Conservation (phyloP, 2,888 invertebrate genomes). For the Aquatica leii region DNA sequence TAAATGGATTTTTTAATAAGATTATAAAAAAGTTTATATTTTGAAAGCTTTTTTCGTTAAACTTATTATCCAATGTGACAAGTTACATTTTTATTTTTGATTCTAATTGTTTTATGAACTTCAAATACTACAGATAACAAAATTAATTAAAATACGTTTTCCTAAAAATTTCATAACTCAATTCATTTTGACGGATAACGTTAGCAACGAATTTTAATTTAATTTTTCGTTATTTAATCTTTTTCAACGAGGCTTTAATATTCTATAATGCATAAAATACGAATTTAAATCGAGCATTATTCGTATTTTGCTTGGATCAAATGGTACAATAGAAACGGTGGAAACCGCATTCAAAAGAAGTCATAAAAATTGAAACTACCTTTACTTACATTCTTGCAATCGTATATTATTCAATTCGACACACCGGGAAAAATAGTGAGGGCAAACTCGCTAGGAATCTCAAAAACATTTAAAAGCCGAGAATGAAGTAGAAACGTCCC, state of each 20-base stretch:
- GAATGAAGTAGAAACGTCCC: conserved; percentile 33
- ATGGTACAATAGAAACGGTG: conserved; percentile 28
- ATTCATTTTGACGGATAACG: too few relatives aligned
- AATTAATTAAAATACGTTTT: conserved; percentile 26
- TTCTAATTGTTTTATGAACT: conserved; percentile 31
- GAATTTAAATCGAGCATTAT: conserved; percentile 24
- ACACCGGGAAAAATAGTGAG: conserved; percentile 36
- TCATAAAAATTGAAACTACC: conserved; percentile 38
- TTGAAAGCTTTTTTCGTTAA: conserved; percentile 47
- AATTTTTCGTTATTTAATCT: conserved; percentile 29
- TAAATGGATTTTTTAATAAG: conserved; percentile 51
- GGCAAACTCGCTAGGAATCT: conserved; percentile 37
- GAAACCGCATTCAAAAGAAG: conserved; percentile 36
- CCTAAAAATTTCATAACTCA: too few relatives aligned
- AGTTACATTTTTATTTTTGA: conserved; percentile 43
- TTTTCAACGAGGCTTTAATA: conserved; percentile 25
- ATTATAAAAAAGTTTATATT: conserved; percentile 48
- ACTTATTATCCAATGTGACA: conserved; percentile 49
- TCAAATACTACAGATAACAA: conserved; percentile 16
- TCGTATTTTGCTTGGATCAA: conserved; percentile 25
- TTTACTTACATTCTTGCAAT: conserved; percentile 29
- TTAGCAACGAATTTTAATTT: too few relatives aligned
- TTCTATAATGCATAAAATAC: conserved; percentile 27
- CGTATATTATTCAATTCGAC: conserved; percentile 41
- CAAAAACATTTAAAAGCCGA: conserved; percentile 39